Conservation (phyloP, 2,797 vertebrate genomes). For the Orientallactaga sibirica region DNA sequence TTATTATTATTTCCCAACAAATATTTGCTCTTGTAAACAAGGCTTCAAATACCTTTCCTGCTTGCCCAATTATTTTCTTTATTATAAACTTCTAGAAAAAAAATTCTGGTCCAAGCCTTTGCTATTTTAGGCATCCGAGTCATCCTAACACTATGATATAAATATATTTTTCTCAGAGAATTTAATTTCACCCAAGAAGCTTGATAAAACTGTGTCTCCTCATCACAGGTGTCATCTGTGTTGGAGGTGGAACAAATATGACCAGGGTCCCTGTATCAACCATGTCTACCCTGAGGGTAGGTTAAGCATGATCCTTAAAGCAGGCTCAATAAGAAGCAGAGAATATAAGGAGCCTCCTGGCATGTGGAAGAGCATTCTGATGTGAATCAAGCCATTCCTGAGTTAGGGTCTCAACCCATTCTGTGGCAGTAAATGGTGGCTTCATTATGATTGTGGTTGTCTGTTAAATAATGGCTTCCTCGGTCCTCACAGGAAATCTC, state of each 20-base stretch:
- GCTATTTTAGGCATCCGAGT: background rate
- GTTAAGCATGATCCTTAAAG: background rate
- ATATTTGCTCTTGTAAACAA: background rate
- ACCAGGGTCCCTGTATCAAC: background rate
- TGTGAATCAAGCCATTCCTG: background rate
- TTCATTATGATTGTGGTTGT: background rate
- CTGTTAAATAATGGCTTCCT: background rate
- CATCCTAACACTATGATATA: conserved; percentile 4
- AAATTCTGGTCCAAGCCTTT: background rate
- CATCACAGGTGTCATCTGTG: background rate
- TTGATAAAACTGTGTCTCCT: background rate
- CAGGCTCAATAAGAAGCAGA: background rate
- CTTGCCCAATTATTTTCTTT: background rate
- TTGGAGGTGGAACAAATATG: background rate
- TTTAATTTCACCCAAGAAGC: background rate
- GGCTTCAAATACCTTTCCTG: background rate
- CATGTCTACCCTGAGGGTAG: no score
- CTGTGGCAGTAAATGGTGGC: background rate
- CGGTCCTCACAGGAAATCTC: background rate
- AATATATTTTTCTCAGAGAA: conserved; percentile 1
- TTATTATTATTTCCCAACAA: background rate
- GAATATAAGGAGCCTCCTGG: background rate
- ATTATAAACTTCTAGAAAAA: conserved; percentile 43
- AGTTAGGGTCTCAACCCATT: background rate
- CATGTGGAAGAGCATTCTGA: background rate